These are phyloP conservation scores for Melanotaenia maccullochi DNA, from an alignment of 2,797 vertebrate species.

Conservation along the genomic window DNA sequence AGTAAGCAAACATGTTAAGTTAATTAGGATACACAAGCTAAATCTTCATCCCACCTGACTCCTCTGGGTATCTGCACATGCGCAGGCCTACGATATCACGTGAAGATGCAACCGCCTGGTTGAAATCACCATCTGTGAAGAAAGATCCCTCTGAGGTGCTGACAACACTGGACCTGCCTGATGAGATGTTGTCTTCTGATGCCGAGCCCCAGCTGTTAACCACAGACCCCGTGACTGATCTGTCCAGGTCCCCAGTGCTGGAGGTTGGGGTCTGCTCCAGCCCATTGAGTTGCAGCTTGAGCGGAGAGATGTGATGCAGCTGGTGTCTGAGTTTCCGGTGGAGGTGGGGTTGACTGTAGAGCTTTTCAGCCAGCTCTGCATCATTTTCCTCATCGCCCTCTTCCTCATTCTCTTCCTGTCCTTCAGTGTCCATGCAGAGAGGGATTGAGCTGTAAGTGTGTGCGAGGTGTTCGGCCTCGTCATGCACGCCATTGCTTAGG, in stretches of 20 bases:
- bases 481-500: conserved; percentile 85
- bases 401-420: conserved; percentile 84
- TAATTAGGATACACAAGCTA: background rate
- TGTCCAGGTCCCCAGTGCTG: conserved; percentile 92
- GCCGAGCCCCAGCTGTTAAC: conserved; percentile 97
- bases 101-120: conserved; percentile 88
- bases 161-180: conserved; percentile 88
- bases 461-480: conserved; percentile 84
- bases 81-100: conserved; percentile 88
- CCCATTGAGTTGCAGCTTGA: conserved; percentile 86
- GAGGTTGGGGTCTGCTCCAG: conserved; percentile 94
- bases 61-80: conserved; percentile 77
- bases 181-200: conserved; percentile 93
- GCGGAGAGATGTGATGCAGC: conserved; percentile 70
- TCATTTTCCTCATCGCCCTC: conserved; percentile 64
- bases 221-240: conserved; percentile 94
- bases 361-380: conserved; percentile 84
- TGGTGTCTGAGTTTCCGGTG: conserved; percentile 69
- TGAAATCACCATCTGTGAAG: conserved; percentile 94
- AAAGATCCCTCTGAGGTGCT: conserved; percentile 95
- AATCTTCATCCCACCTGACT: conserved; percentile 66
- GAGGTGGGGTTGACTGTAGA: conserved; percentile 64
- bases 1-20: background rate
- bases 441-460: conserved; percentile 91
- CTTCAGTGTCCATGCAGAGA: conserved; percentile 88